Conservation (phyloP, 2,113 vertebrate species). For the Rhinolophus ferrumequinum region DNA sequence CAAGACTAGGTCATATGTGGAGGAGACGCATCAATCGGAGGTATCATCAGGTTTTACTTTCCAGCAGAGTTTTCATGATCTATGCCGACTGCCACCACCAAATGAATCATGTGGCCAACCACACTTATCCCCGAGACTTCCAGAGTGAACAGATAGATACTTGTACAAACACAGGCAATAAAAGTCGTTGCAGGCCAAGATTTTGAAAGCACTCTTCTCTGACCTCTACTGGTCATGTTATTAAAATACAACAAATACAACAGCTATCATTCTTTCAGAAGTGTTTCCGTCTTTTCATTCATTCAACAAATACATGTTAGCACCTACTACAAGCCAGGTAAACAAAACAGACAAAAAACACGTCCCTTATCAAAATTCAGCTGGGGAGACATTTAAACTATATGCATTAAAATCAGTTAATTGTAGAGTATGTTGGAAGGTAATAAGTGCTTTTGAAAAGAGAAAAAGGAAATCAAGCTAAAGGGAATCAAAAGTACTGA, state of each 20-base stretch:
- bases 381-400: neutral
- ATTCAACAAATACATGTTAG: neutral
- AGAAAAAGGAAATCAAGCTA: neutral
- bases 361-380: neutral
- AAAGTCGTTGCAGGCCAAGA: neutral
- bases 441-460: neutral
- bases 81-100: neutral
- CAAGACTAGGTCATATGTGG: neutral
- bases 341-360: neutral
- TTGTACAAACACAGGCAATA: neutral
- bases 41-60: neutral
- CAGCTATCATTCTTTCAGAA: neutral
- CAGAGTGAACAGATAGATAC: neutral
- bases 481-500: neutral
- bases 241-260: conserved; percentile 71
- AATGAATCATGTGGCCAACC: neutral
- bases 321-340: neutral
- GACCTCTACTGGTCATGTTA: conserved; percentile 83
- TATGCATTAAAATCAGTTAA: neutral
- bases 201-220: conserved; percentile 56
- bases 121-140: neutral
- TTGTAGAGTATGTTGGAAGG: neutral
- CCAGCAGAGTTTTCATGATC: neutral
- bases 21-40: neutral
- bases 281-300: conserved; percentile 7